Conservation (phyloP, 1,140 invertebrate genomes). For the Nomia melanderi region DNA sequence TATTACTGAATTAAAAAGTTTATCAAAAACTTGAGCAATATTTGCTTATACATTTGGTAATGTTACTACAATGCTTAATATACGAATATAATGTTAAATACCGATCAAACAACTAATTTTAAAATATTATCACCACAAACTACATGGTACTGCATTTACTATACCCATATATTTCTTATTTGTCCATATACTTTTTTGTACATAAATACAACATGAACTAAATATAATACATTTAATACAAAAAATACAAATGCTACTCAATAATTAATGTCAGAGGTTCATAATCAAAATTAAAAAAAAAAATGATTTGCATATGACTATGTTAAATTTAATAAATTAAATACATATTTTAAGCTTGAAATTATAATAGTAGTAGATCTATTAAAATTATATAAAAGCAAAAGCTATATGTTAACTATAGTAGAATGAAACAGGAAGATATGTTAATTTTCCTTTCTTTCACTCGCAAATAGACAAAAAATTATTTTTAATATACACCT, state of each 20-base stretch:
- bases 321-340: background rate
- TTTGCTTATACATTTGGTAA: background rate
- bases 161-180: background rate
- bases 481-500: constrained; percentile 58
- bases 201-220: background rate
- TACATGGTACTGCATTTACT: background rate
- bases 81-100: background rate
- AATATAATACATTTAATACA: too few relatives aligned
- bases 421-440: constrained; percentile 63
- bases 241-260: background rate
- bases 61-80: background rate
- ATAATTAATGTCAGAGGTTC: background rate
- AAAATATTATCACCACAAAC: background rate
- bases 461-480: constrained; percentile 32
- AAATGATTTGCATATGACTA: background rate
- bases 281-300: background rate
- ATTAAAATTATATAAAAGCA: constrained; percentile 47
- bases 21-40: constrained; percentile 6
- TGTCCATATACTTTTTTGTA: background rate
- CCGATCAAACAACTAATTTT: constrained; percentile 8
- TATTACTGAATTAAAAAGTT: constrained; percentile 11
- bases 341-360: background rate
- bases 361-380: constrained; percentile 20
- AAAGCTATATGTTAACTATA: constrained; percentile 57
- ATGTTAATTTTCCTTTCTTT: constrained; percentile 41